Conservation (phyloP, 2,797 vertebrate species). For the Tinamus major region DNA sequence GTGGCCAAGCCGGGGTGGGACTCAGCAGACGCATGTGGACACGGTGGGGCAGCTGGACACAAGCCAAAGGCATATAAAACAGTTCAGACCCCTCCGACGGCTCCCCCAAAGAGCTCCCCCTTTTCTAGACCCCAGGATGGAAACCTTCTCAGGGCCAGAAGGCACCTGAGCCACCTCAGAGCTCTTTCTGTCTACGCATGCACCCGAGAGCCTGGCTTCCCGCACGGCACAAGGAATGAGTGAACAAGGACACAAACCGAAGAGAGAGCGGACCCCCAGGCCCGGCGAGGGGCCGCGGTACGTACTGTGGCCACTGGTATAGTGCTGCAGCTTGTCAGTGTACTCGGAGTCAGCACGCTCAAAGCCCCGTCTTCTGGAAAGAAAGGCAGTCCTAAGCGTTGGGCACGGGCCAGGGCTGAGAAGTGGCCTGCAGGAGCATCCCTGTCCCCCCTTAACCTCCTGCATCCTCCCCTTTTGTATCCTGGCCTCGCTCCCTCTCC, state of each 20-base stretch:
- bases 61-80: background rate
- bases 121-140: background rate
- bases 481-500: background rate
- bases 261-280: constrained; percentile 16
- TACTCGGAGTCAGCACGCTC: constrained; percentile 93
- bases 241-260: constrained; percentile 57
- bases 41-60: background rate
- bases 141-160: background rate
- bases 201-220: background rate
- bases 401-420: background rate
- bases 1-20: no score
- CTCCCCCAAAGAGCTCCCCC: background rate
- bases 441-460: background rate
- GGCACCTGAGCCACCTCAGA: background rate
- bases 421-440: background rate
- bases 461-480: no score
- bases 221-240: background rate
- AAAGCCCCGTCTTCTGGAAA: constrained; percentile 89
- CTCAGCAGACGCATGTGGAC: background rate
- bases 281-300: constrained; percentile 65
- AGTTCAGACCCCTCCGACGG: background rate
- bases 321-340: constrained; percentile 97
- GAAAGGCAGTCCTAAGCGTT: constrained; percentile 78
- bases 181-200: background rate
- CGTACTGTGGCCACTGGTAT: constrained; percentile 97